Evolutionary conservation across 1,140 invertebrate genomes (phyloP).

Genomic region (Drosophila sulfurigaster): DNA sequence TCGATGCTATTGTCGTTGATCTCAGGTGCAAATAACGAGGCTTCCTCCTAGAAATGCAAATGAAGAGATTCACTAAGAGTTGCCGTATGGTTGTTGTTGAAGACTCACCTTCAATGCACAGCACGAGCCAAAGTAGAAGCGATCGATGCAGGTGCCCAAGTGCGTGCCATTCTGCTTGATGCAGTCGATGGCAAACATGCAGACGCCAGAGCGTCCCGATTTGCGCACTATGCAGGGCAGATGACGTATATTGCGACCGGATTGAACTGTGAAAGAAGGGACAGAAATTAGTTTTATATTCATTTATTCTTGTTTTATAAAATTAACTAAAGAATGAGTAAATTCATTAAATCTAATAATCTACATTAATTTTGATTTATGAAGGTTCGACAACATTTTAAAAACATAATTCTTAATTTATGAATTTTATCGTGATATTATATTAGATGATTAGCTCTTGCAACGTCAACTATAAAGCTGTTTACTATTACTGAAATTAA

Average conservation of each 20-base stretch:
- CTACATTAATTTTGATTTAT: no score
- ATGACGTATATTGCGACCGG: slow-evolving; percentile 94
- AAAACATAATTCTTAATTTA: no score
- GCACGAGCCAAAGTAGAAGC: slow-evolving; percentile 96
- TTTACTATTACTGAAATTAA: no score
- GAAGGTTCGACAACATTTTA: no score
- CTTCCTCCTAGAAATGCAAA: slow-evolving; percentile 64
- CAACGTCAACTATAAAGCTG: no score
- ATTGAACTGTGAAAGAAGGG: slow-evolving; percentile 86
- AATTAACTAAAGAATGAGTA: slow-evolving; percentile 52
- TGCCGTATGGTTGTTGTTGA: not conserved
- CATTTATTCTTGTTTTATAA: no score
- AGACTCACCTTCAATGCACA: slow-evolving; percentile 88
- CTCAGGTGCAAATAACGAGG: slow-evolving; percentile 76
- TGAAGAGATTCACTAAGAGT: not conserved
- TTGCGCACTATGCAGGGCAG: slow-evolving; percentile 93
- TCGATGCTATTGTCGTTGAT: slow-evolving; percentile 86
- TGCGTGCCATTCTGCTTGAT: slow-evolving; percentile 95
- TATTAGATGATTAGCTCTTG: no score
- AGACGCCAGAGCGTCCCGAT: slow-evolving; percentile 92
- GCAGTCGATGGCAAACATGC: slow-evolving; percentile 98
- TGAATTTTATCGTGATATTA: no score
- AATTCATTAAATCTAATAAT: not conserved
- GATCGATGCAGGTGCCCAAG: slow-evolving; percentile 95
- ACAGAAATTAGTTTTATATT: not conserved